phyloP scores from a whole-genome alignment of 2,888 invertebrate species.

The Tryphoninae sp. region DNA sequence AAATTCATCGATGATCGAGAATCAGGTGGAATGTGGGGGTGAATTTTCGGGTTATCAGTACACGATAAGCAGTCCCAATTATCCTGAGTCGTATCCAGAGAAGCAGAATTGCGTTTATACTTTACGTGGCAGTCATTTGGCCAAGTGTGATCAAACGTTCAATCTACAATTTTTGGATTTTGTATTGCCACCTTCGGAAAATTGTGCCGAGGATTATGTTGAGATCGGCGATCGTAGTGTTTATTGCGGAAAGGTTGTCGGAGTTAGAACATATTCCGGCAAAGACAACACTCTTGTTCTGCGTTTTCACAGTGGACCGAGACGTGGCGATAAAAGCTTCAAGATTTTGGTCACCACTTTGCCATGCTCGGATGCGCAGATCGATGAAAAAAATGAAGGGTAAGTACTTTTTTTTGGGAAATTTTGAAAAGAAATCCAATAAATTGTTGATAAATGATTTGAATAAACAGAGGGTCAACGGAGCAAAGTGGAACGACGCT shows the following conservation, averaged over 20 bases:
- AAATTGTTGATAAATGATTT: background rate
- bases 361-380: slow-evolving; percentile 75
- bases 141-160: slow-evolving; percentile 82
- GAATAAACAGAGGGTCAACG: background rate
- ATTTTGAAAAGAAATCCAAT: background rate
- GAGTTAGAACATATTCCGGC: slow-evolving; percentile 81
- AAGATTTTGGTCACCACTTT: slow-evolving; percentile 82
- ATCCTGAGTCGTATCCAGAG: slow-evolving; percentile 82
- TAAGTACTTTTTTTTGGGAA: slow-evolving; percentile 36
- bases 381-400: slow-evolving; percentile 51
- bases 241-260: slow-evolving; percentile 82
- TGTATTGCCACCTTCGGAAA: slow-evolving; percentile 81
- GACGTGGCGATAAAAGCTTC: slow-evolving; percentile 80
- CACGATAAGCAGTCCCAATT: slow-evolving; percentile 82
- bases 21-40: slow-evolving; percentile 77
- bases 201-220: slow-evolving; percentile 83
- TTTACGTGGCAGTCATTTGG: slow-evolving; percentile 81
- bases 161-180: slow-evolving; percentile 84
- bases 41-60: slow-evolving; percentile 82
- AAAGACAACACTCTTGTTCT: slow-evolving; percentile 82
- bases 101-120: slow-evolving; percentile 82
- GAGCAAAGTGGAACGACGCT: slow-evolving; percentile 6
- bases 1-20: slow-evolving; percentile 39
- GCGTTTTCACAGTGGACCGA: slow-evolving; percentile 81
- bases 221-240: slow-evolving; percentile 82